Evolutionary conservation across 2,888 invertebrate species (phyloP).

Genomic region (Adela reaumurella): DNA sequence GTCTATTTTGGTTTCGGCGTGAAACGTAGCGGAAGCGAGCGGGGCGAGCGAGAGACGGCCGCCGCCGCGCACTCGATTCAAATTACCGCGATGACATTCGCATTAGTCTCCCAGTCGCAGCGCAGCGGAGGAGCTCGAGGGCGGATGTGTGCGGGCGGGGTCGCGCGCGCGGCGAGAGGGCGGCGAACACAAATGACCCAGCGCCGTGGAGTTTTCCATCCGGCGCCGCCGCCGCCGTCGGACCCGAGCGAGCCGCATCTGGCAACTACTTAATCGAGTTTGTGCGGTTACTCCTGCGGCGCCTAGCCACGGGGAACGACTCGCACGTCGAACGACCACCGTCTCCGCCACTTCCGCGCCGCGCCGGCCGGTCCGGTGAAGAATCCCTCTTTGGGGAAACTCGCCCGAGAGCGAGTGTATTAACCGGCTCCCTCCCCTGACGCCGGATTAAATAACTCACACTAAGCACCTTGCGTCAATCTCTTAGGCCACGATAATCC

Average conservation of each 20-base stretch:
- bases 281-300: conserved; percentile 10
- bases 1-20: too few relatives aligned
- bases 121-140: not conserved
- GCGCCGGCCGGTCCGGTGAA: too few relatives aligned
- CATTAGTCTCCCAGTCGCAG: not conserved
- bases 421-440: too few relatives aligned
- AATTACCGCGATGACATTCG: not conserved
- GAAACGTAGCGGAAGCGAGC: not conserved
- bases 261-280: conserved; percentile 16
- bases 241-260: conserved; percentile 15
- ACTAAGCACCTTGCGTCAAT: too few relatives aligned
- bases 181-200: conserved; percentile 9
- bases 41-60: not conserved
- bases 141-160: not conserved
- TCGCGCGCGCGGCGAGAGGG: not conserved
- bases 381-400: too few relatives aligned
- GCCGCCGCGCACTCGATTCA: not conserved
- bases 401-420: too few relatives aligned
- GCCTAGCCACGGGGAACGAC: conserved; percentile 12
- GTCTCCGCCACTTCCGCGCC: too few relatives aligned
- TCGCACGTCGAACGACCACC: too few relatives aligned
- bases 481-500: too few relatives aligned
- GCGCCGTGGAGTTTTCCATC: conserved; percentile 14
- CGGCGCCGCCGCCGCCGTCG: not conserved
- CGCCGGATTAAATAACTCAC: too few relatives aligned